Base-by-base conservation (phyloP, 2,113 vertebrate genomes). In the Cinclus mexicanus region DNA sequence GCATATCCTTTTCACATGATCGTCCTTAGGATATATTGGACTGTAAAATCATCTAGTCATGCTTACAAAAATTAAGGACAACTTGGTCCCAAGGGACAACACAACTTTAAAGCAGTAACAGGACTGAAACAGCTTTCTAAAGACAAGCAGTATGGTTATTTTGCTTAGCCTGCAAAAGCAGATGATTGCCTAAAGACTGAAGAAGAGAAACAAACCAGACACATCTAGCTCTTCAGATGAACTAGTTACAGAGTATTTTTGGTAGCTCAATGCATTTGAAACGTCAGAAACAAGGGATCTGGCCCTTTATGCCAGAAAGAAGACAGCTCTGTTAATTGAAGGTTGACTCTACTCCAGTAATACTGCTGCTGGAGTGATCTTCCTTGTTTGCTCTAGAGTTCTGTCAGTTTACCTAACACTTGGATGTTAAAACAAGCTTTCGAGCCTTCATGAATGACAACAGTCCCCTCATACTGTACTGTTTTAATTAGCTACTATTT, bases 21-120 rank as follows among this genome's bases (percentile, higher is more conserved):
- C 49, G 71, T 86, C 59, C 60, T 44, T 22, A 55, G 35, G 26
- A 93, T 71, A 69, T 88, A 68, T n/a, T 68, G 76, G 37, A 60
- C 92, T 96, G 88, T 68, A 94, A 96, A 96, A 92, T 88, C 79
- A 86, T 80, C 85, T 83, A 81, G 55, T 61, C 50, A n/a, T 86
- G 83, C 68, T 56, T 86, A 79, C 75, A 94, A 75, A 93, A 94
- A 83, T 90, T 86, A 92, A 94, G 91, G 90, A 92, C 93, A 87
- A 71, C 56, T 68, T 83, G 56, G 19, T 64, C 88, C 15, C 47
- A 83, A 75, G 79, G 88, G 69, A 94, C 39, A 96, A 28, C 53
- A 68, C 0, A 10, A 88, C 68, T 95, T 91, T 80, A 88, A 95
- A 94, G 41, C 42, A 83, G 56, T 67, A 88, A 86, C 55, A 80